Conservation (phyloP, 2,797 vertebrate genomes). For the Parambassis ranga region DNA sequence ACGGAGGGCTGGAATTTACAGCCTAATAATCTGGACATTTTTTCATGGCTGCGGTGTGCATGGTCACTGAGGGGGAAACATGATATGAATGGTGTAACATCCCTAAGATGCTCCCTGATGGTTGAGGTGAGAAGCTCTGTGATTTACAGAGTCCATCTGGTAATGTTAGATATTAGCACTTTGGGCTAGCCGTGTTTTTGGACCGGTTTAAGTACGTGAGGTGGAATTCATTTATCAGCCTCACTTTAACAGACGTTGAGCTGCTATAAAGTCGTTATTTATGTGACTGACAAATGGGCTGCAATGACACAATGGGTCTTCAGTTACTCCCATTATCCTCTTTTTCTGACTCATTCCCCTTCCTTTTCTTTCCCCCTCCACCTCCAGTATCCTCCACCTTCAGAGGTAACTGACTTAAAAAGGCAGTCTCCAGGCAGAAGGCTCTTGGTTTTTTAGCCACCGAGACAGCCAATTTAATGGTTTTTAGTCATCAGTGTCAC, state of each 20-base stretch:
- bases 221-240: slow-evolving; percentile 41
- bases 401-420: slow-evolving; percentile 16
- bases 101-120: slow-evolving; percentile 38
- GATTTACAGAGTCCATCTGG: slow-evolving; percentile 49
- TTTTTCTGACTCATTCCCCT: not conserved
- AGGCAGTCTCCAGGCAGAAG: slow-evolving; percentile 19
- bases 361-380: not conserved
- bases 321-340: slow-evolving; percentile 23
- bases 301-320: slow-evolving; percentile 2
- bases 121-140: slow-evolving; percentile 33
- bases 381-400: slow-evolving; percentile 12
- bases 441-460: slow-evolving; percentile 28
- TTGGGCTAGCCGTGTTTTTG: slow-evolving; percentile 7
- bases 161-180: slow-evolving; percentile 16
- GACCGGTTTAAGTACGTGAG: slow-evolving; percentile 18
- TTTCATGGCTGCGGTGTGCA: slow-evolving; percentile 46
- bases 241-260: slow-evolving; percentile 29
- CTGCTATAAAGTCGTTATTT: slow-evolving; percentile 6
- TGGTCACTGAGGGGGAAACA: slow-evolving; percentile 38
- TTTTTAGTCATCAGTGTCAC: slow-evolving; percentile 49
- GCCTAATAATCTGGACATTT: slow-evolving; percentile 47
- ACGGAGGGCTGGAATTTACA: slow-evolving; percentile 42
- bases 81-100: slow-evolving; percentile 46
- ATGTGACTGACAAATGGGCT: slow-evolving; percentile 7
- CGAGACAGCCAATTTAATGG: slow-evolving; percentile 49